Evolutionary conservation across 2,797 vertebrate species (phyloP).

Genomic region (Hippopotamyrus pictus): DNA sequence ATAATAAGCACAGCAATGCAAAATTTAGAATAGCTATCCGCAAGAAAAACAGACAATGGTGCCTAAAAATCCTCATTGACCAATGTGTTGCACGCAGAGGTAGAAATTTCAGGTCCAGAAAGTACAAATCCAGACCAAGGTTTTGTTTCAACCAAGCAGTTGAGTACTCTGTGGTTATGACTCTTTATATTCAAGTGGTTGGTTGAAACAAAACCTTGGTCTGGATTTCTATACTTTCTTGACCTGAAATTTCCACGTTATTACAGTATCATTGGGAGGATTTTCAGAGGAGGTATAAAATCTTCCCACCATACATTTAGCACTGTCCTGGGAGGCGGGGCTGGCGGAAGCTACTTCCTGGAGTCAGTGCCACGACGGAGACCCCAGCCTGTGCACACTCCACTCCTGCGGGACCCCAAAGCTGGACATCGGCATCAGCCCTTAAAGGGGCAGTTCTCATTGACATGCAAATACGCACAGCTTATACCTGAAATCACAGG

Average conservation of each 20-base stretch:
- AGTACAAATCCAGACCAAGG: background rate
- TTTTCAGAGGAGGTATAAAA: background rate
- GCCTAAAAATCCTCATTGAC: background rate
- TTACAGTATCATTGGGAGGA: background rate
- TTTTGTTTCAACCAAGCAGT: background rate
- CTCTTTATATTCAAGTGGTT: background rate
- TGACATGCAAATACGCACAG: slow-evolving; percentile 44
- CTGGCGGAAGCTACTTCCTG: background rate
- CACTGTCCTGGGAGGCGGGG: background rate
- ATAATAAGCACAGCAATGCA: background rate
- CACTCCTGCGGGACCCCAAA: slow-evolving; percentile 27
- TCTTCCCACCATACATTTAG: background rate
- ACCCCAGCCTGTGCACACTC: slow-evolving; percentile 32
- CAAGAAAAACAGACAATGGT: background rate
- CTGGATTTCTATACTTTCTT: background rate
- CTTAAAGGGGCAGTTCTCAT: slow-evolving; percentile 44
- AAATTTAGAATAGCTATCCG: background rate
- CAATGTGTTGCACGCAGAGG: background rate
- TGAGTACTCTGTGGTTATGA: background rate
- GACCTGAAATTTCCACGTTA: background rate
- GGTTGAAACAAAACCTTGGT: background rate
- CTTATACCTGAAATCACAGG: slow-evolving; percentile 37
- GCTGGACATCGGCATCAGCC: slow-evolving; percentile 25
- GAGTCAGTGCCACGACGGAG: slow-evolving; percentile 55
- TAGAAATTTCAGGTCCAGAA: background rate